Conservation (phyloP, 2,888 invertebrate genomes). For the Diogma glabrata region DNA sequence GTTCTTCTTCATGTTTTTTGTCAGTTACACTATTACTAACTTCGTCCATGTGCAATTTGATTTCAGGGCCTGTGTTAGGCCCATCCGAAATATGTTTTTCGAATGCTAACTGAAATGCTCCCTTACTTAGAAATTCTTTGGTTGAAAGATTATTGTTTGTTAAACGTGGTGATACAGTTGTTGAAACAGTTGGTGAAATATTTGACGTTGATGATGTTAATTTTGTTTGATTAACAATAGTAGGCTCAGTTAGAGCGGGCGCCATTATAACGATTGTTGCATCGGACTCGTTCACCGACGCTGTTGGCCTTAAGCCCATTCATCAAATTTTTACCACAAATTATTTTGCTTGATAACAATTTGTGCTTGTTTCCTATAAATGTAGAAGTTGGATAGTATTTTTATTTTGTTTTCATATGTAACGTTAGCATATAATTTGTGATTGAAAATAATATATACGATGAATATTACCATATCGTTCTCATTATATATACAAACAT, state of each 20-base stretch:
- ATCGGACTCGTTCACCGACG: constrained; percentile 43
- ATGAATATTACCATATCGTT: no score
- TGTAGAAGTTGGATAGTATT: no score
- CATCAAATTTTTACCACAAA: not conserved
- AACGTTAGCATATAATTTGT: no score
- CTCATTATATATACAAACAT: no score
- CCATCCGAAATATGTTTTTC: constrained; percentile 19
- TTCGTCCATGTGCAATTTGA: constrained; percentile 14
- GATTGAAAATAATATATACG: no score
- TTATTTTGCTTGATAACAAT: no score
- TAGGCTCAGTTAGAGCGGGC: constrained; percentile 81
- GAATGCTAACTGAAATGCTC: constrained; percentile 22
- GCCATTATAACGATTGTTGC: constrained; percentile 68
- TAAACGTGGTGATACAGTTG: constrained; percentile 33
- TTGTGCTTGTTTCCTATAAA: no score
- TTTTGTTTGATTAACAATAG: constrained; percentile 37
- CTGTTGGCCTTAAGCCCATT: constrained; percentile 9
- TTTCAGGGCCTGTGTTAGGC: constrained; percentile 7
- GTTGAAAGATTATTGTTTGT: constrained; percentile 12
- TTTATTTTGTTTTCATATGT: no score
- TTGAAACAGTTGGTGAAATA: constrained; percentile 29
- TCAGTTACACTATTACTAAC: not conserved
- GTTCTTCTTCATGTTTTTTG: not conserved
- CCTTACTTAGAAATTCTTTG: constrained; percentile 10
- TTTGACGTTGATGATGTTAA: constrained; percentile 36